phyloP scores from a whole-genome alignment of 53 echinoderm and acorn worm genomes.

The Henricia sp. region DNA sequence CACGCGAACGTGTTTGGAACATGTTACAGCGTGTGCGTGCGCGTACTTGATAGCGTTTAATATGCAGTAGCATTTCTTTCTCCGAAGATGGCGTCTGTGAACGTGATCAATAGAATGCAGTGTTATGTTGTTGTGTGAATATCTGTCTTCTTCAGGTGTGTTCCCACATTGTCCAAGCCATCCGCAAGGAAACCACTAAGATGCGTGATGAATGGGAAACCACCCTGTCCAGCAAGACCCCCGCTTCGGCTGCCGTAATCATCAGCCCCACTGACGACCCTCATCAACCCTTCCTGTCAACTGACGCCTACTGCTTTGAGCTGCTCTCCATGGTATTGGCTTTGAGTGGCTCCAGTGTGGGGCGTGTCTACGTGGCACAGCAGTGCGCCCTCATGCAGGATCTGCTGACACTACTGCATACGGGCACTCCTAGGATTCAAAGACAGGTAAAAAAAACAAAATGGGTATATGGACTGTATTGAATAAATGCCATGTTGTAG shows the following conservation, averaged over 20 bases:
- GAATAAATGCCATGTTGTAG: too few relatives aligned
- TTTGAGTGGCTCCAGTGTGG: conserved; percentile 91
- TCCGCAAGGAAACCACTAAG: conserved; percentile 93
- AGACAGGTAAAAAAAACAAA: conserved; percentile 76
- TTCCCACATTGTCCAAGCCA: conserved; percentile 96
- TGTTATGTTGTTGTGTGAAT: too few relatives aligned
- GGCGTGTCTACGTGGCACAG: conserved; percentile 91
- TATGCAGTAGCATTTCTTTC: too few relatives aligned
- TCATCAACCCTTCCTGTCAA: conserved; percentile 43
- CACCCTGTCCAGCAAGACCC: conserved; percentile 64
- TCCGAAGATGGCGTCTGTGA: too few relatives aligned
- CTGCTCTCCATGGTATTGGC: conserved; percentile 97
- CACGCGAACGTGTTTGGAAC: too few relatives aligned
- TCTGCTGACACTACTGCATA: conserved; percentile 88
- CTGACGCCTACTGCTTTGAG: conserved; percentile 99
- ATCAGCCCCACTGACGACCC: conserved; percentile 61
- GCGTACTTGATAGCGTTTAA: too few relatives aligned
- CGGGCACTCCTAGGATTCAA: conserved; percentile 91
- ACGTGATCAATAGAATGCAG: too few relatives aligned
- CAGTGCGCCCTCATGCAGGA: conserved; percentile 87
- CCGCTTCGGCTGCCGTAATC: conserved; percentile 38
- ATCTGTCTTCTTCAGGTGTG: conserved; percentile 92
- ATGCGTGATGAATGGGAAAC: conserved; percentile 92
- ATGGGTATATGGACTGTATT: not conserved
- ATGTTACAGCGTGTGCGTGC: too few relatives aligned